Conservation (phyloP, 2,888 invertebrate genomes). For the Clepsis dumicolana region DNA sequence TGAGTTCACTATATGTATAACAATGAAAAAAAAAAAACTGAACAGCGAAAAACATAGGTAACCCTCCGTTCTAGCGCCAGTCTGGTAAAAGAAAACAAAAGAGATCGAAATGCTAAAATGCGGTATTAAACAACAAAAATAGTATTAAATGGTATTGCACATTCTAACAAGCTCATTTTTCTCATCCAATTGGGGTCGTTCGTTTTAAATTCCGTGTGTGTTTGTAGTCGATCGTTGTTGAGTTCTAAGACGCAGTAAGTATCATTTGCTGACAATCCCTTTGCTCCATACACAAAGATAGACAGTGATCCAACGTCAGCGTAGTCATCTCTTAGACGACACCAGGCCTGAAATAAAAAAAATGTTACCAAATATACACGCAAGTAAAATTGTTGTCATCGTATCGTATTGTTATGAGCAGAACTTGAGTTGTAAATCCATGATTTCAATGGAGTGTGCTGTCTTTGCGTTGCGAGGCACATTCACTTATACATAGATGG, state of each 20-base stretch:
- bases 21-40: not conserved
- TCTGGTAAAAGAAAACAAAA: too few species aligned
- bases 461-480: too few species aligned
- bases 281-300: conserved; percentile 94
- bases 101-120: not conserved
- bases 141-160: not conserved
- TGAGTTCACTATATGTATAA: not conserved
- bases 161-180: conserved; percentile 96
- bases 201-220: conserved; percentile 98
- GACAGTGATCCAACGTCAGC: conserved; percentile 95
- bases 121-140: too few species aligned
- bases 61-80: too few species aligned
- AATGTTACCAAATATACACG: too few species aligned
- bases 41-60: too few species aligned
- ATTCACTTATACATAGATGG: too few species aligned
- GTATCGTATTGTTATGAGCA: too few species aligned
- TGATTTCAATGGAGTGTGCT: too few species aligned
- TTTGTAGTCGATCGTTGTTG: conserved; percentile 96
- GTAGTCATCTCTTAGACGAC: conserved; percentile 60
- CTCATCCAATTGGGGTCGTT: conserved; percentile 98
- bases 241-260: conserved; percentile 97
- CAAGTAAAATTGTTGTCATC: too few species aligned
- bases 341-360: conserved; percentile 74
- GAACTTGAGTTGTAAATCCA: too few species aligned
- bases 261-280: conserved; percentile 94